phyloP scores from a whole-genome alignment of 2,797 vertebrate genomes.

The Anas acuta region DNA sequence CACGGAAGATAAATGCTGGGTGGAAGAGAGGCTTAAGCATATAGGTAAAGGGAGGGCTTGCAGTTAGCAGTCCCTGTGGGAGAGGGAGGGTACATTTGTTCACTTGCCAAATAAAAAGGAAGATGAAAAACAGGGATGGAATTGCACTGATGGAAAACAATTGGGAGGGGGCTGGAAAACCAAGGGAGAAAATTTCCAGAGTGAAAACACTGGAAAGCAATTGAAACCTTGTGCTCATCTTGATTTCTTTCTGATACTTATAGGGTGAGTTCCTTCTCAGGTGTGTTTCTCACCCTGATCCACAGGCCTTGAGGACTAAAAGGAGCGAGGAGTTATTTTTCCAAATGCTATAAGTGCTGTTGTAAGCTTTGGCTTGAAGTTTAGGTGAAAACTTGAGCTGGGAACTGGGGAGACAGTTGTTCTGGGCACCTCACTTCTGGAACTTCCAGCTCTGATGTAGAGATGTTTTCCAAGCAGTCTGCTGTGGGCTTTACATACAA shows the following conservation, averaged over 20 bases:
- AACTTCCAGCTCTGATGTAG: neutral
- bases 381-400: neutral
- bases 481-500: neutral
- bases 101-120: neutral
- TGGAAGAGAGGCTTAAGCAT: neutral
- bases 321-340: neutral
- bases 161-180: neutral
- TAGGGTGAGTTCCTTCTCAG: neutral
- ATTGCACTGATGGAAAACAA: neutral
- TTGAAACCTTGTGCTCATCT: neutral
- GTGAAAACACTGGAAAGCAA: neutral
- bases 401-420: neutral
- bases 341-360: fast-evolving
- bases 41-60: neutral
- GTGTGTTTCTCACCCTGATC: fast-evolving
- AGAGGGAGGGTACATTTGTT: neutral
- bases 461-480: neutral
- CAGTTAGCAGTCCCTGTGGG: fast-evolving
- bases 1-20: neutral
- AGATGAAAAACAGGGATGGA: slow-evolving; percentile 1
- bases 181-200: neutral
- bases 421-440: neutral
- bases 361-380: neutral
- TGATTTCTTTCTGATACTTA: neutral
- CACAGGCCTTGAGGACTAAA: neutral